Evolutionary conservation across 2,797 vertebrate species (phyloP).

Genomic region (Anguilla marmorata): DNA sequence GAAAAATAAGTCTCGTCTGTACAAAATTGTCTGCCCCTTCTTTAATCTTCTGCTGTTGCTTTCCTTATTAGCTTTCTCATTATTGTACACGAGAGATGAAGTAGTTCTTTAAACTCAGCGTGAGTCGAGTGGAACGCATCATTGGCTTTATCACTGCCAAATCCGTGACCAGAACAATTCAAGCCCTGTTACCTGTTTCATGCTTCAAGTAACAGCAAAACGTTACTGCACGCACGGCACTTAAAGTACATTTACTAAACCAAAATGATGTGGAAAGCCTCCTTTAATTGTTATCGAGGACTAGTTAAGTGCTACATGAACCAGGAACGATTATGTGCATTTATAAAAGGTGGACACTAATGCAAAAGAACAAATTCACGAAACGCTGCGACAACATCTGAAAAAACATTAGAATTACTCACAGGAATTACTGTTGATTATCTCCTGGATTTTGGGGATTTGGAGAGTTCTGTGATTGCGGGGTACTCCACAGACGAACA

Average conservation of each 20-base stretch:
- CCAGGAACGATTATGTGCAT: background rate
- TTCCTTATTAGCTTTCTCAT: constrained; percentile 16
- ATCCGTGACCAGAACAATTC: background rate
- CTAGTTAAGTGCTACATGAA: background rate
- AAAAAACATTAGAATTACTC: constrained; percentile 54
- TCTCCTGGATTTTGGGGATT: constrained; percentile 46
- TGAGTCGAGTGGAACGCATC: background rate
- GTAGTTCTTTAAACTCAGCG: background rate
- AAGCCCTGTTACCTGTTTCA: background rate
- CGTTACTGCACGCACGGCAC: background rate
- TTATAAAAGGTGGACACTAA: background rate
- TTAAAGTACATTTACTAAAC: constrained; percentile 33
- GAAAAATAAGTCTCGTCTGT: background rate
- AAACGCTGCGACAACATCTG: background rate
- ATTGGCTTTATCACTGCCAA: background rate
- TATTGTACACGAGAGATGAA: background rate
- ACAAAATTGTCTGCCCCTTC: background rate
- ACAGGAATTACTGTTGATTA: constrained; percentile 53
- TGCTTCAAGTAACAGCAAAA: background rate
- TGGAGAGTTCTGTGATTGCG: constrained; percentile 60
- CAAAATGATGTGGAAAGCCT: background rate
- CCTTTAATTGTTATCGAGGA: background rate
- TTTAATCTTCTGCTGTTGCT: background rate
- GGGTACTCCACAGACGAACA: constrained; percentile 72
- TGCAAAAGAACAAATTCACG: constrained; percentile 46